These are phyloP conservation scores for Anguilla marmorata DNA, from an alignment of 2,797 vertebrate genomes.

Conservation along the genomic window DNA sequence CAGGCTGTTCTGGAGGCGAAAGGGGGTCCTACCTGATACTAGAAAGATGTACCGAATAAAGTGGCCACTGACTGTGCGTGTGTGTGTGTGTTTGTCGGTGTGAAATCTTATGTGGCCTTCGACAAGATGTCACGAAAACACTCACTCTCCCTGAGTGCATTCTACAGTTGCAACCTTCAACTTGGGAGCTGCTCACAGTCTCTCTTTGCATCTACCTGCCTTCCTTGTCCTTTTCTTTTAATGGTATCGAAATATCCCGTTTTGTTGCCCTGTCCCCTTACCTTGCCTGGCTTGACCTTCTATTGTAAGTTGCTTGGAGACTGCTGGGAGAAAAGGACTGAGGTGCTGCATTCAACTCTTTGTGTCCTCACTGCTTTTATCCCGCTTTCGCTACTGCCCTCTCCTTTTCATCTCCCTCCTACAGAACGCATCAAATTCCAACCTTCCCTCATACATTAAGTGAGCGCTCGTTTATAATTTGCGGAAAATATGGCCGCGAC, in stretches of 20 bases:
- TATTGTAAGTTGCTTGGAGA: conserved; percentile 98
- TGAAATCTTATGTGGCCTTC: neutral
- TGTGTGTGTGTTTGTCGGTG: neutral
- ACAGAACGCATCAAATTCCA: conserved; percentile 66
- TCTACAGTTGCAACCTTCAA: conserved; percentile 22
- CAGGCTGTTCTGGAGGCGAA: neutral
- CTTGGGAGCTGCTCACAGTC: conserved; percentile 42
- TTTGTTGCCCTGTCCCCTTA: conserved; percentile 71
- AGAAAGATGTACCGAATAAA: neutral
- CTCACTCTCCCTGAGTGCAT: neutral
- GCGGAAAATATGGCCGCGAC: neutral
- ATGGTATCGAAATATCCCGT: conserved; percentile 71
- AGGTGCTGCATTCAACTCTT: conserved; percentile 75
- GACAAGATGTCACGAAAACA: neutral
- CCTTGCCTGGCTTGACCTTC: conserved; percentile 86
- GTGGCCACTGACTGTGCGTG: neutral
- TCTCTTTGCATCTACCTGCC: conserved; percentile 65
- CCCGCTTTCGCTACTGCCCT: conserved; percentile 45
- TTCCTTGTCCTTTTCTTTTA: conserved; percentile 67
- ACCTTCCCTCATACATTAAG: conserved; percentile 59
- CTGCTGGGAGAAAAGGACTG: conserved; percentile 78
- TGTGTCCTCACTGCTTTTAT: conserved; percentile 66
- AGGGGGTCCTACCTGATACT: neutral
- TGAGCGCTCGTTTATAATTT: conserved; percentile 26
- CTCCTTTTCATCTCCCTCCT: conserved; percentile 62